Conservation (phyloP, 2,888 invertebrate species). For the Auanema freiburgensis region DNA sequence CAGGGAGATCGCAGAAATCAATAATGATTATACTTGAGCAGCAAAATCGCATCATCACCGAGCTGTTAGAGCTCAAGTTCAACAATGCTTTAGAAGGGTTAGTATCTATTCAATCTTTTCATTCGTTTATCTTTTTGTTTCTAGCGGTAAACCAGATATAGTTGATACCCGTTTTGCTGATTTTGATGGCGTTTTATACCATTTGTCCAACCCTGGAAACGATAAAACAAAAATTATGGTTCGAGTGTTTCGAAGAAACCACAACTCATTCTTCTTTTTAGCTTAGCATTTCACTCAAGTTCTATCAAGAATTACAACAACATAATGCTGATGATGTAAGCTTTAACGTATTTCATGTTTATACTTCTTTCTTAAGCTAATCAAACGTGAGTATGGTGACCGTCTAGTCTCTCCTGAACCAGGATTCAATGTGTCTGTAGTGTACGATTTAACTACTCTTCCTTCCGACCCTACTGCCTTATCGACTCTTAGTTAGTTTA, state of each 20-base stretch:
- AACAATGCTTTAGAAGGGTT: slow-evolving; percentile 94
- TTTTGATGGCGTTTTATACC: slow-evolving; percentile 98
- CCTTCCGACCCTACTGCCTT: slow-evolving; percentile 78
- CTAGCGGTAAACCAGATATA: slow-evolving; percentile 88
- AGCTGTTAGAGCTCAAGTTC: slow-evolving; percentile 91
- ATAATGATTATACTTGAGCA: slow-evolving; percentile 80
- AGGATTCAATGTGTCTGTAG: slow-evolving; percentile 90
- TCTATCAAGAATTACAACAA: slow-evolving; percentile 90
- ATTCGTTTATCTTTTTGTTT: not conserved
- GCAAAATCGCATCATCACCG: slow-evolving; percentile 97
- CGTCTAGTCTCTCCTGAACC: slow-evolving; percentile 80
- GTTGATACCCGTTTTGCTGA: slow-evolving; percentile 86
- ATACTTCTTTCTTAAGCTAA: slow-evolving; percentile 69
- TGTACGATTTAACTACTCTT: slow-evolving; percentile 88
- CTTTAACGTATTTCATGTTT: slow-evolving; percentile 22
- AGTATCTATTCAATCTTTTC: slow-evolving; percentile 58
- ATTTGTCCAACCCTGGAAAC: slow-evolving; percentile 92
- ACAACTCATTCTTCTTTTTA: slow-evolving; percentile 68
- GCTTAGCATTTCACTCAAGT: slow-evolving; percentile 97
- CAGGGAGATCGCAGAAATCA: not conserved
- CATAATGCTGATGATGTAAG: slow-evolving; percentile 89
- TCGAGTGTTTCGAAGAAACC: slow-evolving; percentile 66
- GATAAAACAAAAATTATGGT: slow-evolving; percentile 97
- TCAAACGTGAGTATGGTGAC: slow-evolving; percentile 87
- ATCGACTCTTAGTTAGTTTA: slow-evolving; percentile 63